phyloP scores from a whole-genome alignment of 2,113 vertebrate genomes.

The Gasterosteus aculeatus region DNA sequence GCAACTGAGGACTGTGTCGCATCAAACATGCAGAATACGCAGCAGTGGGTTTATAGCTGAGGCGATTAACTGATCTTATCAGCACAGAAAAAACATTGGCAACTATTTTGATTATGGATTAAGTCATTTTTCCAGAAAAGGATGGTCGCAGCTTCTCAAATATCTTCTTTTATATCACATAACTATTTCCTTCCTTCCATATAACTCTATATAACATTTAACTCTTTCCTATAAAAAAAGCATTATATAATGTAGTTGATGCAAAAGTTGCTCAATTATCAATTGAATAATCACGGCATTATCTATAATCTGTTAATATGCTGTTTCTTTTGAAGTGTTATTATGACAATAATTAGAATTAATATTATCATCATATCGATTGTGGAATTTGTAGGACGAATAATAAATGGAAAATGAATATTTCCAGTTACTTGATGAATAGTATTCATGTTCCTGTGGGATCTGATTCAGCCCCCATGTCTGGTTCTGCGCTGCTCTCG shows the following conservation, averaged over 20 bases:
- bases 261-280: background rate
- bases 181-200: too few species aligned
- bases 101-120: background rate
- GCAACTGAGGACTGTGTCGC: constrained; percentile 5
- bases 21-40: background rate
- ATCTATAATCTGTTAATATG: background rate
- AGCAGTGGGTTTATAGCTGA: background rate
- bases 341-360: background rate
- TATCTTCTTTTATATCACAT: too few species aligned
- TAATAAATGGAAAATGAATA: background rate
- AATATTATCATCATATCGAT: background rate
- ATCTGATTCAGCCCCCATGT: constrained; percentile 60
- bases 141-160: background rate
- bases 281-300: too few species aligned
- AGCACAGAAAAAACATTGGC: background rate
- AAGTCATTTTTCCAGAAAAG: background rate
- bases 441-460: constrained; percentile 70
- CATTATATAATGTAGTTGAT: background rate
- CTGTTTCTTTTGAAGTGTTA: background rate
- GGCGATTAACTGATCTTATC: background rate
- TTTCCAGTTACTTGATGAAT: constrained; percentile 50
- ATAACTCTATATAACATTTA: background rate
- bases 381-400: background rate
- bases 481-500: constrained; percentile 52
- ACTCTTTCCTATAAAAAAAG: background rate